phyloP scores from a whole-genome alignment of 2,113 vertebrate genomes.

The Ranitomeya variabilis region DNA sequence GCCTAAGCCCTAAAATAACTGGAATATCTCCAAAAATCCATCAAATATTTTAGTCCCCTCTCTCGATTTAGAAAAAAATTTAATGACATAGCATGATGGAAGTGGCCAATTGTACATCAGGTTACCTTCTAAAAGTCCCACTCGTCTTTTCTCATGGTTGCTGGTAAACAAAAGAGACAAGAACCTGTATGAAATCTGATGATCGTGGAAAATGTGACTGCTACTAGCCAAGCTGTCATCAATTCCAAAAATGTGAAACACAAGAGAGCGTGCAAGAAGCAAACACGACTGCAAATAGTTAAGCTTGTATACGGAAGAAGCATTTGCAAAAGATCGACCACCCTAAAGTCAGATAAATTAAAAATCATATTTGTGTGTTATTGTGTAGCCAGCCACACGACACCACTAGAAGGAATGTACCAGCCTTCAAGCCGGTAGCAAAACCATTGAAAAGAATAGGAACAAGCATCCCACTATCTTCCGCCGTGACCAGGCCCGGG shows the following conservation, averaged over 20 bases:
- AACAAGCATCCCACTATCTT: not conserved
- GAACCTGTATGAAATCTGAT: slow-evolving; percentile 85
- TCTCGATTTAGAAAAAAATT: not conserved
- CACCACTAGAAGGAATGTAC: too few species aligned
- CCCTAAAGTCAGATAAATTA: not conserved
- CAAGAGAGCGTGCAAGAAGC: slow-evolving; percentile 60
- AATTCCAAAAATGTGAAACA: slow-evolving; percentile 66
- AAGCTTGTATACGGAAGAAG: not conserved
- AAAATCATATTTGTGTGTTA: not conserved
- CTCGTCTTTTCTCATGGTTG: slow-evolving; percentile 78
- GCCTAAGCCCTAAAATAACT: not conserved
- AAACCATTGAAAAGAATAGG: slow-evolving; percentile 7
- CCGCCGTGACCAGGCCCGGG: slow-evolving; percentile 60
- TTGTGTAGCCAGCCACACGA: not conserved
- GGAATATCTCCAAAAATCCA: not conserved
- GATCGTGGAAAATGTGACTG: slow-evolving; percentile 74
- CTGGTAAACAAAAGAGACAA: slow-evolving; percentile 77
- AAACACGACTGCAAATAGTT: slow-evolving; percentile 20
- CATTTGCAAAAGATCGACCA: not conserved
- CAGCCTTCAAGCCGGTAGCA: slow-evolving; percentile 2
- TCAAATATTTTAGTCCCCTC: not conserved
- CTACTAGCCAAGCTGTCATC: slow-evolving; percentile 72
- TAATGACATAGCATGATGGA: not conserved
- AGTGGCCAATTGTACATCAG: not conserved
- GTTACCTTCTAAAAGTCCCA: not conserved